A percentile compares a stretch with the other conserved stretches of the same genome.
Conservation (phyloP, 2,888 invertebrate genomes). For the Erpobdella octoculata region DNA sequence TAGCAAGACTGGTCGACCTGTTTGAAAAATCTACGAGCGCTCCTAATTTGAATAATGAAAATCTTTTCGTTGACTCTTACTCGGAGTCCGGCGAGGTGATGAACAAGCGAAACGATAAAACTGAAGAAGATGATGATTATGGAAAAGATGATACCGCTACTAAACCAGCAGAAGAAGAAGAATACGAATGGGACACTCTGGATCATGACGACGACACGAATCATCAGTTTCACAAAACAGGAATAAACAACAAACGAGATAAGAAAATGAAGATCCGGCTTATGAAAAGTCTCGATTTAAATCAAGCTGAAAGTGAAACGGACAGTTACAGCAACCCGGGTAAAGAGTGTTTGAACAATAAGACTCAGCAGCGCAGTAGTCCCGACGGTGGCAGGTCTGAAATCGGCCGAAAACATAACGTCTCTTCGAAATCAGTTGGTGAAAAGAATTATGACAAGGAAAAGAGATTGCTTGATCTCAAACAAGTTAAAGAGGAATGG, state of each 20-base stretch:
- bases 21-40: constrained; percentile 45
- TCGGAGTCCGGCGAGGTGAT: constrained; percentile 16
- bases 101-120: neutral
- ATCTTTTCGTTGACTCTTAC: constrained; percentile 20
- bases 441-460: constrained; percentile 18
- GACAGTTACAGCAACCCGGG: constrained; percentile 33
- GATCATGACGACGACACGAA: too few relatives aligned
- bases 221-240: neutral
- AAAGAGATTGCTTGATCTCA: neutral
- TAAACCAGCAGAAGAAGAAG: neutral
- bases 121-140: constrained; percentile 36
- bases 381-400: constrained; percentile 11
- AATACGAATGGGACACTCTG: too few relatives aligned
- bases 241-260: neutral
- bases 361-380: neutral
- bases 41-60: constrained; percentile 42
- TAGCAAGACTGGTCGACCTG: constrained; percentile 43
- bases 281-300: constrained; percentile 28
- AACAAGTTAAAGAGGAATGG: neutral
- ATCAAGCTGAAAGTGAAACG: constrained; percentile 34
- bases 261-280: neutral
- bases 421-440: neutral
- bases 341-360: constrained; percentile 16
- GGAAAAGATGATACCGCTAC: neutral
- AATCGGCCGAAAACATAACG: constrained; percentile 20